Evolutionary conservation across 2,113 vertebrate genomes (phyloP).

Genomic region (Sterna hirundo): DNA sequence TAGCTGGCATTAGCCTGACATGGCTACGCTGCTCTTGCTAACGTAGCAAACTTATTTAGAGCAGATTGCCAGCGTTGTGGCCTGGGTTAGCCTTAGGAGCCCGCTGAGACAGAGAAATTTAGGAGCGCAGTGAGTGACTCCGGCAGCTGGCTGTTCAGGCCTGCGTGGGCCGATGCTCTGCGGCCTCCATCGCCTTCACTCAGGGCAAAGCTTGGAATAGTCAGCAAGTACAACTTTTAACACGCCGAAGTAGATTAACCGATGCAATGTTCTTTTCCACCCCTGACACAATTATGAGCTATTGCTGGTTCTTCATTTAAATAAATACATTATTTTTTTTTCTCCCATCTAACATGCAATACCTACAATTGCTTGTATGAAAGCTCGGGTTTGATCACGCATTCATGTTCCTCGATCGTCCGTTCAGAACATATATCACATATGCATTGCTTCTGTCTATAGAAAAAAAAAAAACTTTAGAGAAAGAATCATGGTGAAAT

Average conservation of each 20-base stretch:
- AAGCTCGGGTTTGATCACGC: not conserved
- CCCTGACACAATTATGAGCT: not conserved
- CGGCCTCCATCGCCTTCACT: not conserved
- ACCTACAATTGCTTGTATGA: not conserved
- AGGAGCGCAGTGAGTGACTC: not conserved
- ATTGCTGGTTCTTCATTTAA: not conserved
- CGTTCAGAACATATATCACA: not conserved
- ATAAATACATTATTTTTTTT: not conserved
- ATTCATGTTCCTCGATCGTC: not conserved
- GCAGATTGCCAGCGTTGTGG: not conserved
- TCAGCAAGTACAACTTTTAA: not conserved
- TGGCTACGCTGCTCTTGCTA: not conserved
- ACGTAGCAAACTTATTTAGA: not conserved
- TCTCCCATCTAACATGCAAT: not conserved
- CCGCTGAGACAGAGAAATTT: not conserved
- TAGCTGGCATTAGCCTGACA: not conserved
- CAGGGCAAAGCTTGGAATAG: not conserved
- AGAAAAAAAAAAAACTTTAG: not conserved
- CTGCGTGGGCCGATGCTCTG: not conserved
- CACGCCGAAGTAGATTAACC: not conserved
- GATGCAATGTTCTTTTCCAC: not conserved
- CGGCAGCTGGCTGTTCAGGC: not conserved
- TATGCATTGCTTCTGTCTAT: not conserved
- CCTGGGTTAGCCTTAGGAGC: not conserved
- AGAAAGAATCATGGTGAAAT: not conserved